Base-by-base conservation (phyloP, 2,888 invertebrate genomes). In the Lathronympha strigana region DNA sequence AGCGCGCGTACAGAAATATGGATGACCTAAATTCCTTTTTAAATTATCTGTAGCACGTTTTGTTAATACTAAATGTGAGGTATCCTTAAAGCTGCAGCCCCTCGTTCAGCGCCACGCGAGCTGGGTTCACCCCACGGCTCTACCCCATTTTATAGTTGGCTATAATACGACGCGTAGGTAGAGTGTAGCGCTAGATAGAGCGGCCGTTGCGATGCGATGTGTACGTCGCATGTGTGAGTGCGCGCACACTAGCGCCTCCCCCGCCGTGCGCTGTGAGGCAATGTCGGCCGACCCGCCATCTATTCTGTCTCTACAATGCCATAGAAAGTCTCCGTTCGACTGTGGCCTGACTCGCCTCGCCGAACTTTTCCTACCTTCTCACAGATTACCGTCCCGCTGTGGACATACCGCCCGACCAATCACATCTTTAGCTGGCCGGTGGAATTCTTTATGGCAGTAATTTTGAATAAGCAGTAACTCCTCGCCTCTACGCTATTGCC, bases 231-330 rank as follows among this genome's bases (percentile, higher is more conserved):
- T 88, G 88, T 75, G 76, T 73, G 78, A 79, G 67, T 66, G 80
- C 81, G 77, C 78, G 72, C 73, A 57, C 76, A 64, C 68, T 66
- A 72, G 70, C 68, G 69, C 69, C 64, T 63, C 64, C 66, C 61
- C 69, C 63, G 61, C 73, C 77, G 66, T 75, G 83, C 78, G 80
- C 82, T 84, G 85, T 90, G 90, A 87, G 84, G 91, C 90, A 91
- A 91, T 86, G 88, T 86, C 84, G 86, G 60, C 66, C 66, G 67
- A 57, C 83, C 87, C 88, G 87, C 85, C 89, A 86, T 86, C 88
- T 87, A 89, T 86, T 90, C 84, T 83, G 80, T 83, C 86, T 85
- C 86, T 83, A 89, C 91, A 92, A 91, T 92, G 91, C 90, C 91
- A 90, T 91, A 91, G 91, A 92, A 92, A 92, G 91, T 91, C 83